Conservation (phyloP, 2,113 vertebrate genomes). For the Origma solitaria region DNA sequence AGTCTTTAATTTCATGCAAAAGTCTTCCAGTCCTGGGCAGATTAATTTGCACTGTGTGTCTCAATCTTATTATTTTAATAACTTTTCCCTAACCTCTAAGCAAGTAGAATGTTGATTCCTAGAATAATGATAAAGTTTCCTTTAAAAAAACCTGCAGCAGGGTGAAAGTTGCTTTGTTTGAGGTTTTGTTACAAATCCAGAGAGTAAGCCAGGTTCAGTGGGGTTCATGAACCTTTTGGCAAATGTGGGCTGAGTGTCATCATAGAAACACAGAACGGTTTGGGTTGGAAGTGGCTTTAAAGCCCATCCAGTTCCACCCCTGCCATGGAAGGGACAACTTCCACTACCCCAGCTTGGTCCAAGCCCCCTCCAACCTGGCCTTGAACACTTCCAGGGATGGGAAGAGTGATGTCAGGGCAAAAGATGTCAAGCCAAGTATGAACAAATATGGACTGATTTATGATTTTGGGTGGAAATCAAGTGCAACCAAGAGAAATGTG, state of each 20-base stretch:
- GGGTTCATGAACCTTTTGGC: background rate
- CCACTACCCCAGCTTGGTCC: background rate
- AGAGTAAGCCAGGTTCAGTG: background rate
- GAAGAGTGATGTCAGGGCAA: background rate
- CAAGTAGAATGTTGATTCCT: background rate
- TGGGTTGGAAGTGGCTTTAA: background rate
- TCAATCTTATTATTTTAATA: constrained; percentile 52
- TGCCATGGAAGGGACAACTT: background rate
- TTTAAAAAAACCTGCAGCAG: background rate
- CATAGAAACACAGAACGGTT: background rate
- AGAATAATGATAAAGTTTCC: background rate
- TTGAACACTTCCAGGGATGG: background rate
- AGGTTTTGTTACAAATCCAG: constrained; percentile 11
- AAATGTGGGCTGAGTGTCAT: background rate
- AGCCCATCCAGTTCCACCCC: background rate
- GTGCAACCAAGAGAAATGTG: background rate
- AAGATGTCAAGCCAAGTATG: background rate
- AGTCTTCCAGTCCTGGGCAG: background rate
- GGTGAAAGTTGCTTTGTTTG: constrained; percentile 9
- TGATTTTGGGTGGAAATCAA: background rate
- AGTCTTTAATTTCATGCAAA: background rate
- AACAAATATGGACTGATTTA: background rate
- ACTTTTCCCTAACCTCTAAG: constrained; percentile 37
- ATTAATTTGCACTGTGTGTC: background rate
- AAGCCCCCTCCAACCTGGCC: background rate